These are phyloP conservation scores for Ophraella communa DNA, from an alignment of 2,888 invertebrate genomes.

Conservation along the genomic window DNA sequence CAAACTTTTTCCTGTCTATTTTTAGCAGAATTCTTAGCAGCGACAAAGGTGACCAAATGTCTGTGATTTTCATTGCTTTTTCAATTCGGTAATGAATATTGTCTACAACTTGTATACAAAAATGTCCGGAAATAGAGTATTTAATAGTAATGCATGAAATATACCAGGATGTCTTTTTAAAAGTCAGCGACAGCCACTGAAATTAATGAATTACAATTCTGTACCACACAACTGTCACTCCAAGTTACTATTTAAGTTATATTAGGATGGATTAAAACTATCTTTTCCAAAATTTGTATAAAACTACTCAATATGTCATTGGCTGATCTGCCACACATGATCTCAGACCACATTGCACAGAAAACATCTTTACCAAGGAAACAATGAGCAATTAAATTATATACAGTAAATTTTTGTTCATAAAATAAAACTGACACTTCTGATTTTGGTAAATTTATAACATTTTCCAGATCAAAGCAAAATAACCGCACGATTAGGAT, in stretches of 20 bases:
- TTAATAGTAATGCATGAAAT: neutral
- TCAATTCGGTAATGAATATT: constrained; percentile 36
- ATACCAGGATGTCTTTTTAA: constrained; percentile 26
- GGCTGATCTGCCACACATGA: constrained; percentile 29
- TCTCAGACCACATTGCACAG: no score
- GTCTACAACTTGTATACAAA: constrained; percentile 41
- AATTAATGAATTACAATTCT: no score
- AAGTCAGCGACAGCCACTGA: constrained; percentile 18
- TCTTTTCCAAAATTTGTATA: constrained; percentile 26
- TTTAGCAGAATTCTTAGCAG: no score
- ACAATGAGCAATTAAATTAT: constrained; percentile 17
- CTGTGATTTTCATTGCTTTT: no score
- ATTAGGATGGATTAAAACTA: constrained; percentile 8
- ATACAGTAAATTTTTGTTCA: constrained; percentile 14
- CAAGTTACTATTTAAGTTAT: constrained; percentile 6
- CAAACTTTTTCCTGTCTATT: no score
- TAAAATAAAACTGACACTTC: constrained; percentile 3
- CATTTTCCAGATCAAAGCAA: constrained; percentile 12
- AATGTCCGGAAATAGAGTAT: constrained; percentile 40
- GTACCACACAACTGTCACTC: no score
- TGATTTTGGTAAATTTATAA: constrained; percentile 11
- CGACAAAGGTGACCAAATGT: no score
- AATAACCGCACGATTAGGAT: neutral
- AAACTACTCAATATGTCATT: constrained; percentile 33
- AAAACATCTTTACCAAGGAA: neutral